Evolutionary conservation across 2,797 vertebrate species (phyloP), one percentile per base, ranked within the genome.

Genomic region (Sebastes reedi): DNA sequence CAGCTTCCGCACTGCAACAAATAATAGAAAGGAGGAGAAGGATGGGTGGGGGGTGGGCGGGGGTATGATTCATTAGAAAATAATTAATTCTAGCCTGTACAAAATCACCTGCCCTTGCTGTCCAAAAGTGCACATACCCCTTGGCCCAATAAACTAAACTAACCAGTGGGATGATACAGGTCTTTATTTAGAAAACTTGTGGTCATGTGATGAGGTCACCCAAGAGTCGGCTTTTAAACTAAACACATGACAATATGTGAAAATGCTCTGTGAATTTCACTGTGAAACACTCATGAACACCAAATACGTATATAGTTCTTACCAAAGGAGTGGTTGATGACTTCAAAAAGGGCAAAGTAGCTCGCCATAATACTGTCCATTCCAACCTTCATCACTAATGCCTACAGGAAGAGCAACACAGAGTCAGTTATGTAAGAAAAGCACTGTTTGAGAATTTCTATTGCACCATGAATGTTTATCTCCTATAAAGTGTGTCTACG

Each of bases 311-410:
- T 4, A 9, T 2, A 11, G 42, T 42, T 83, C 97, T 97, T 94
- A 99, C 98, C 98, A 22, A 99, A 99, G 70, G 97, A 97, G 94
- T 99, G 98, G 88, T 98, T 98, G 94, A 99, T 98, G 90, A 99
- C 98, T 94, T 99, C 98, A 87, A 99, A 99, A 84, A 99, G 96
- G 87, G 98, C 98, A 81, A 99, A 99, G 95, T 99, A 99, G 94
- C 98, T 99, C 29, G 97, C 97, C 1, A 98, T 99, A 25, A 97
- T 96, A 85, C 97, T 97, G 95, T 99, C 98, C 97, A 99, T 99
- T 34, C 97, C 98, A 6, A 99, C 96, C 83, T 98, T 98, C 58
- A 97, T 91, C 79, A 97, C 97, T 75, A 99, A 96, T 0, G 98
- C 97, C 98, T 99, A 16, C 8, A 86, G 82, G 46, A 85, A 56